Evolutionary conservation across 2,113 vertebrate species (phyloP).

Genomic region (Rhinoderma darwinii): DNA sequence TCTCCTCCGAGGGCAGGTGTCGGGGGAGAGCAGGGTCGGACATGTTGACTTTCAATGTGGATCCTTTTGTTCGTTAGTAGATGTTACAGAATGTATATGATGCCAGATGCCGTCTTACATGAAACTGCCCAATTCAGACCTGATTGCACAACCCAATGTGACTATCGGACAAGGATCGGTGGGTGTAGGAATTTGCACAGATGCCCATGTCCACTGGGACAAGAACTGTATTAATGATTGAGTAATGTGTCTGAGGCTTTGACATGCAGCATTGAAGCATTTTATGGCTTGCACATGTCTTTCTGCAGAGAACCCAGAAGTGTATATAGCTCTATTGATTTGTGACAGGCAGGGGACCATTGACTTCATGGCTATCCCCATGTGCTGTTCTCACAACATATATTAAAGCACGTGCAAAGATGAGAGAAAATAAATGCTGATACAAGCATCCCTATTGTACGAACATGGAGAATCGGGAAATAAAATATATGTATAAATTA

Average conservation of each 20-base stretch:
- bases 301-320: neutral
- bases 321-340: constrained; percentile 2
- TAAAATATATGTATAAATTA: neutral
- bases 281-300: constrained; percentile 26
- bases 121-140: too few relatives aligned
- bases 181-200: neutral
- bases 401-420: neutral
- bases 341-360: neutral
- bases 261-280: neutral
- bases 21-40: too few relatives aligned
- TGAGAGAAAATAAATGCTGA: neutral
- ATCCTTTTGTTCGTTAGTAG: too few relatives aligned
- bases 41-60: too few relatives aligned
- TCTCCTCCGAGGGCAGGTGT: too few relatives aligned
- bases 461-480: neutral
- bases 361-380: neutral
- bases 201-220: neutral
- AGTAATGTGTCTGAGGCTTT: constrained; percentile 6
- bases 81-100: too few relatives aligned
- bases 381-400: neutral
- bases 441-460: neutral
- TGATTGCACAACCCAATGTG: too few relatives aligned
- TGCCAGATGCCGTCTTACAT: too few relatives aligned
- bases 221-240: neutral
- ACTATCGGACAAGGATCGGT: neutral